These are phyloP conservation scores for Glossosoma conforme DNA, from an alignment of 1,140 invertebrate species.

Conservation along the genomic window DNA sequence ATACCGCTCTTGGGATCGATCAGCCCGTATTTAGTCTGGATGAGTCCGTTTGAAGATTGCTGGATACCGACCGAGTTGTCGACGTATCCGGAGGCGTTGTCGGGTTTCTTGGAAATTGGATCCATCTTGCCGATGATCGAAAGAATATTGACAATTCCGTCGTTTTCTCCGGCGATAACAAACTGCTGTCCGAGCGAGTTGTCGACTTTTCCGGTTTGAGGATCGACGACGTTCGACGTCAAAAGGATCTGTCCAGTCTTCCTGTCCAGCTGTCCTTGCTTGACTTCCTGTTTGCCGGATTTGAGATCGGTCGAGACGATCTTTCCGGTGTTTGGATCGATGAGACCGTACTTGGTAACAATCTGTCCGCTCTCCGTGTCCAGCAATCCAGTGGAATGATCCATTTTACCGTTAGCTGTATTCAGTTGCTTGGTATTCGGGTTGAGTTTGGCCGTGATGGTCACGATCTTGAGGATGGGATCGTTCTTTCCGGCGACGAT, in stretches of 20 bases:
- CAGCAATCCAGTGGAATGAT: conserved; percentile 51
- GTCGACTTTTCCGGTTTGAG: conserved; percentile 49
- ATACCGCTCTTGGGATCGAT: conserved; percentile 59
- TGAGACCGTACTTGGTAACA: conserved; percentile 55
- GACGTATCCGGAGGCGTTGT: conserved; percentile 50
- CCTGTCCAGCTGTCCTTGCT: conserved; percentile 49
- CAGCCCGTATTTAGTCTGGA: conserved; percentile 58
- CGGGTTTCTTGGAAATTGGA: conserved; percentile 48
- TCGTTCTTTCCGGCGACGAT: conserved; percentile 51
- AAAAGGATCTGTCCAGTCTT: conserved; percentile 55
- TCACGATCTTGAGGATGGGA: conserved; percentile 51
- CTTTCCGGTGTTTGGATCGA: conserved; percentile 52
- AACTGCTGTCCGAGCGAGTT: conserved; percentile 49
- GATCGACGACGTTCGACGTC: conserved; percentile 50
- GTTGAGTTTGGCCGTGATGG: conserved; percentile 55
- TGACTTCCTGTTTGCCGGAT: conserved; percentile 50
- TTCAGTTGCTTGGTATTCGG: conserved; percentile 52
- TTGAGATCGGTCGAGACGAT: conserved; percentile 52
- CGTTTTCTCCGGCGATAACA: conserved; percentile 50
- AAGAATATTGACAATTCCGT: conserved; percentile 52
- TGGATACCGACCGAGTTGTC: conserved; percentile 52
- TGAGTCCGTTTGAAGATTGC: conserved; percentile 50
- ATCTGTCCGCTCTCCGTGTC: conserved; percentile 54
- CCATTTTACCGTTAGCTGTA: conserved; percentile 51
- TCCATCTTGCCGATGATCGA: conserved; percentile 54